Evolutionary conservation across 2,797 vertebrate species (phyloP), one percentile per base, ranked within the genome.

Genomic region (Selene dorsalis): DNA sequence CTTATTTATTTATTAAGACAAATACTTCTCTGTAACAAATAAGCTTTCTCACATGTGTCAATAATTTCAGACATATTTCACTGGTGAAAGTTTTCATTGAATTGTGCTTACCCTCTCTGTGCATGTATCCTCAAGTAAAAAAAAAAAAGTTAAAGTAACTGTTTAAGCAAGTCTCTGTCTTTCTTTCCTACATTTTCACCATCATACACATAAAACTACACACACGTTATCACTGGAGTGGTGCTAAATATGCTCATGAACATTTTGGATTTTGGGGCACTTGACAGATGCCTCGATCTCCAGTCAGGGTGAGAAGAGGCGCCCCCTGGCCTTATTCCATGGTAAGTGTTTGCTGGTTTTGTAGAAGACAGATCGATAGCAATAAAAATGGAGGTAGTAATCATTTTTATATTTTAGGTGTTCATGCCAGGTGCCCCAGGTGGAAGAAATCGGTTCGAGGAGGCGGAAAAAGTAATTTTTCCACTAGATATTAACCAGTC

Each of bases 21-120:
- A 67, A n/a, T 35, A 43, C 26, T 78, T 61, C 53, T 73, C 18
- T 89, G 67, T 79, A 60, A 77, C 48, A 75, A 58, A 6, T 22
- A 47, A 47, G n/a, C 63, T 78, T 59, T 76, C 24, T 74, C 32
- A 64, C 17, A 57, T 61, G 14, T 72, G 41, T 45, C 68, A 57
- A 52, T 39, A 59, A 39, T 72, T 72, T 55, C 10, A 63, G 65
- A 17, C 13, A 28, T 77, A 41, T 78, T 53, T 91, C 92, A 92
- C 93, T 95, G 94, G 95, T 95, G 94, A 95, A 93, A 91, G 92
- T 85, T 82, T 87, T 83, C n/a, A 69, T 52, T 85, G 76, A 82
- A 75, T 53, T 83, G 68, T 92, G 77, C 91, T 93, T 90, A 90
- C 91, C 83, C 82, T 80, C 64, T 82, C 63, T 88, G 80, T 92